These are phyloP conservation scores for Eidolon dupreanum DNA, from an alignment of 2,797 vertebrate species.

Conservation along the genomic window DNA sequence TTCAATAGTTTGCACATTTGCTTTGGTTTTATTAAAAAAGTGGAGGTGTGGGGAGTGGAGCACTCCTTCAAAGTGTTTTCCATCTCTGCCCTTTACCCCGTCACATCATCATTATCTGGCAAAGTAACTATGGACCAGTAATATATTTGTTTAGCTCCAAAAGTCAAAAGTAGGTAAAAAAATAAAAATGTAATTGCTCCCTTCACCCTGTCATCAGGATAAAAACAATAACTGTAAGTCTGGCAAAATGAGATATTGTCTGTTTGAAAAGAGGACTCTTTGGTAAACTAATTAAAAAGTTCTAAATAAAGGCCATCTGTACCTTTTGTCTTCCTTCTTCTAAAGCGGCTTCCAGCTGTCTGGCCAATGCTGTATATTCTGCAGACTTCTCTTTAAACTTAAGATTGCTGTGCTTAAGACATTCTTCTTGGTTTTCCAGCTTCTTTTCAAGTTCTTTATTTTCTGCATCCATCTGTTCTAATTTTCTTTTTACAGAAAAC, in stretches of 20 bases:
- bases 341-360: conserved; percentile 90
- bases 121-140: not conserved
- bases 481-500: conserved; percentile 84
- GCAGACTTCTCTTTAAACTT: conserved; percentile 89
- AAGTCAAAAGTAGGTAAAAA: conserved; percentile 47
- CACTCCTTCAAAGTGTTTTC: not conserved
- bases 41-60: fast-evolving
- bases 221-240: conserved; percentile 47
- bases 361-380: conserved; percentile 86
- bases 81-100: not conserved
- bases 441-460: conserved; percentile 89
- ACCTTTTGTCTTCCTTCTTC: conserved; percentile 91
- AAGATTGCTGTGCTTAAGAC: conserved; percentile 85
- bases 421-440: conserved; percentile 88
- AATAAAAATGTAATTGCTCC: conserved; percentile 54
- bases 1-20: not conserved
- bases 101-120: conserved; percentile 24
- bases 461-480: conserved; percentile 88
- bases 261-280: conserved; percentile 42
- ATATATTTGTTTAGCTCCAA: conserved; percentile 44
- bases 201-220: conserved; percentile 58
- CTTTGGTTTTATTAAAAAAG: not conserved
- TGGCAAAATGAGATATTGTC: conserved; percentile 40
- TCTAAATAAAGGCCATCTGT: conserved; percentile 61
- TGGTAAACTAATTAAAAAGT: conserved; percentile 59